A percentile compares a stretch with the other conserved stretches of the same genome.
phyloP scores from a whole-genome alignment of 1,140 invertebrate species.

The Luehdorfia chinensis region DNA sequence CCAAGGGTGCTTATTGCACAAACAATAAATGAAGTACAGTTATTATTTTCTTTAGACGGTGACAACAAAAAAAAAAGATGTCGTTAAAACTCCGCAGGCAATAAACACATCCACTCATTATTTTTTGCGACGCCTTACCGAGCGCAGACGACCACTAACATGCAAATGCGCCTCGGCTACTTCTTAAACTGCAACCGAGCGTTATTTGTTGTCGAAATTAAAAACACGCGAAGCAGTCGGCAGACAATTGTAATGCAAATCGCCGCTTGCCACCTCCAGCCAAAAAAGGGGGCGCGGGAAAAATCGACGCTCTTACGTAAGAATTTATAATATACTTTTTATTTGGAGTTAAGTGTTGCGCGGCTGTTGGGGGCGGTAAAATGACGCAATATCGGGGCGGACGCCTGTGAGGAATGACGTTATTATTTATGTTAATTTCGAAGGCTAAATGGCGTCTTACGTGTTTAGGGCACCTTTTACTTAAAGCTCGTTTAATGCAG shows the following conservation, averaged over 20 bases:
- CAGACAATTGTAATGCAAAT: slow-evolving; percentile 68
- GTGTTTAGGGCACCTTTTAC: slow-evolving; percentile 53
- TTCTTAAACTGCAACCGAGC: slow-evolving; percentile 50
- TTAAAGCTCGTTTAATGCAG: slow-evolving; percentile 6
- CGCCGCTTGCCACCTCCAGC: slow-evolving; percentile 27
- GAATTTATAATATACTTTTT: slow-evolving; percentile 69
- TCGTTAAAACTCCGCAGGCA: slow-evolving; percentile 20
- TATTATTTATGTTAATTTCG: slow-evolving; percentile 74
- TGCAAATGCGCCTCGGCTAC: slow-evolving; percentile 53
- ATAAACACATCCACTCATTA: slow-evolving; percentile 8
- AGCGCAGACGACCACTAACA: slow-evolving; percentile 41
- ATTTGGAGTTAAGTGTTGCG: slow-evolving; percentile 68
- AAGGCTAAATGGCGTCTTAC: slow-evolving; percentile 67
- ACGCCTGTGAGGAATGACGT: slow-evolving; percentile 62
- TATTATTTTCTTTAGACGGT: too few relatives aligned
- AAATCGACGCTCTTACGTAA: slow-evolving; percentile 43
- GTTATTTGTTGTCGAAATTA: slow-evolving; percentile 65
- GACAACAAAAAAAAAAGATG: slow-evolving; percentile 2
- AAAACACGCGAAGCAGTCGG: slow-evolving; percentile 44
- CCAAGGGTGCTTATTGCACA: too few relatives aligned
- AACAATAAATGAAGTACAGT: too few relatives aligned
- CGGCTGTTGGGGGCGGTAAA: slow-evolving; percentile 61
- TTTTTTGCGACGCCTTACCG: slow-evolving; percentile 48
- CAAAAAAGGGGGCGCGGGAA: slow-evolving; percentile 35
- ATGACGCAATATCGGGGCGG: too few relatives aligned